Evolutionary conservation across 2,888 invertebrate genomes (phyloP), one percentile per base, ranked within the genome.

Genomic region (Leptinotarsa juncta): DNA sequence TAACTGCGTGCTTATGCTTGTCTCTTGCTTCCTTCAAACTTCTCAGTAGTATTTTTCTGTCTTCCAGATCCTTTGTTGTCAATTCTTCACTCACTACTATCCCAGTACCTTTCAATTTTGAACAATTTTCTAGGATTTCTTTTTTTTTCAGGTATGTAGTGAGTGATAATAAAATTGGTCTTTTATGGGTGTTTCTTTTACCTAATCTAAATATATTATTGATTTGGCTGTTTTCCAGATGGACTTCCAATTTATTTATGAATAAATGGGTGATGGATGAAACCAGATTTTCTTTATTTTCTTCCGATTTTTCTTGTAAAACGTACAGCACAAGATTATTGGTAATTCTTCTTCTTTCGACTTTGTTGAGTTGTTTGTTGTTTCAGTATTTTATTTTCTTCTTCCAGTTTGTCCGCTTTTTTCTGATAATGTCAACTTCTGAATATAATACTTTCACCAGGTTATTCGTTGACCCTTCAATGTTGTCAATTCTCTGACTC

Each of bases 401-500:
- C 49, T 66, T 66, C 66, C 50, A 50, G 50, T 53, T 18, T 67
- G 7, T 67, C 20, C 20, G 23, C 32, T 67, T 67, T 67, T 53
- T 32, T 32, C 26, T 26, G 26, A 51, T 16, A 51, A n/a, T 51
- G 26, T 67, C 67, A 67, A 67, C 67, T 67, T 66, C 50, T 66
- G 66, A 66, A 49, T 49, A 23, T 51, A 26, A 26, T 51, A 67
- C 51, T 67, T 67, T 51, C 26, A 26, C 18, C 51, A 67, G 23
- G 67, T 67, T 67, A 67, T 67, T 67, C 49, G 67, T 50, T 67
- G 67, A 67, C 23, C 23, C 26, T 67, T 67, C 26, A 26, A 67
- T 67, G 26, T 20, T 67, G 15, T 23, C 51, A 7, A 67, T 67
- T 67, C 50, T 67, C 20, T 67, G 10, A 67, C 50, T 67, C 23